Evolutionary conservation across 2,797 vertebrate genomes (phyloP).

Genomic region (Myoxocephalus aenaeus): DNA sequence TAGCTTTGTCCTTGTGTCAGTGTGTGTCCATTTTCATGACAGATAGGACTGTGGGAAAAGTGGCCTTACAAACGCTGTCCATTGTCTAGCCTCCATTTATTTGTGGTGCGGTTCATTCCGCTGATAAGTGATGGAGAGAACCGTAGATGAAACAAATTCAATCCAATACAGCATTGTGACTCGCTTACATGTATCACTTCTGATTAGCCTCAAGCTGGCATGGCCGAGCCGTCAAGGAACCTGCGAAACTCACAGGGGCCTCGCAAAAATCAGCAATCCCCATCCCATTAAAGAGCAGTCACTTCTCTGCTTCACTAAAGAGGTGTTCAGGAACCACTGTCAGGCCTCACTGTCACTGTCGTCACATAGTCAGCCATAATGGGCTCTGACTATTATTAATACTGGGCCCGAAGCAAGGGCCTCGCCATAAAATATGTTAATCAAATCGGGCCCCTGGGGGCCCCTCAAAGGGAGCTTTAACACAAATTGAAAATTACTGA

Average conservation of each 20-base stretch:
- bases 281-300: slow-evolving; percentile 58
- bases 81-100: slow-evolving; percentile 76
- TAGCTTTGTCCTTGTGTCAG: slow-evolving; percentile 77
- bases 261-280: slow-evolving; percentile 64
- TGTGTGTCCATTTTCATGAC: slow-evolving; percentile 81
- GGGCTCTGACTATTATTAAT: slow-evolving; percentile 83
- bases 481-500: slow-evolving; percentile 85
- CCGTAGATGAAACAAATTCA: slow-evolving; percentile 81
- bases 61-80: slow-evolving; percentile 70
- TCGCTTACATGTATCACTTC: slow-evolving; percentile 81
- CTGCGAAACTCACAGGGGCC: slow-evolving; percentile 53
- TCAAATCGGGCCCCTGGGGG: slow-evolving; percentile 78
- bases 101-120: slow-evolving; percentile 63
- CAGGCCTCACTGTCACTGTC: slow-evolving; percentile 70
- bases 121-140: slow-evolving; percentile 76
- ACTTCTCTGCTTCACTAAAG: slow-evolving; percentile 52
- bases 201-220: slow-evolving; percentile 81
- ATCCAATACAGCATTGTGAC: slow-evolving; percentile 73
- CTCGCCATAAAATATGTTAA: slow-evolving; percentile 83
- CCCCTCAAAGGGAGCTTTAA: slow-evolving; percentile 82
- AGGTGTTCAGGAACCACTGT: slow-evolving; percentile 59
- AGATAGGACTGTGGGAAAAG: slow-evolving; percentile 84
- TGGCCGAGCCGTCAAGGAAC: slow-evolving; percentile 61
- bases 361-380: slow-evolving; percentile 73
- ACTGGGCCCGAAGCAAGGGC: slow-evolving; percentile 64